A percentile compares a stretch with the other conserved stretches of the same genome.
phyloP scores from a whole-genome alignment of 2,888 invertebrate species.

The Hesperia comma region DNA sequence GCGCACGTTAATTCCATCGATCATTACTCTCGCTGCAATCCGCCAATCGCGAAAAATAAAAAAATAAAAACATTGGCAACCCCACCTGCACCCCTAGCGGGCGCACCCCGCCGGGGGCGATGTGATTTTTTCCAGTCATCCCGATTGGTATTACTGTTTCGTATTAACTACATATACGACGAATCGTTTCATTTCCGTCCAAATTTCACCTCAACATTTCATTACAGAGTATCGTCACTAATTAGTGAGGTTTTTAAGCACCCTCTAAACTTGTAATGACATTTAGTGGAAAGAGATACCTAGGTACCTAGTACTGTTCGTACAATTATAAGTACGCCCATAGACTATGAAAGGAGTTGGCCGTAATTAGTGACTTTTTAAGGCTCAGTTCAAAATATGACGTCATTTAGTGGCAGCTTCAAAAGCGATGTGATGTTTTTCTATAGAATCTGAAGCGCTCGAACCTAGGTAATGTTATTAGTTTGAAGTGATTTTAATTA shows the following conservation, averaged over 20 bases:
- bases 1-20: conserved; percentile 81
- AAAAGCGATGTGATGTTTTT: conserved; percentile 18
- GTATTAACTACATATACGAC: conserved; percentile 36
- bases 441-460: conserved; percentile 16
- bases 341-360: conserved; percentile 21
- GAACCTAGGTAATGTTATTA: conserved; percentile 26
- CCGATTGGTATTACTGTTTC: conserved; percentile 60
- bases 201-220: conserved; percentile 14
- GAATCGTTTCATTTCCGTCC: conserved; percentile 23
- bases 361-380: conserved; percentile 32
- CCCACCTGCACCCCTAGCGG: conserved; percentile 62
- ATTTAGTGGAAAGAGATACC: conserved; percentile 20
- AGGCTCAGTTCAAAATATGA: conserved; percentile 26
- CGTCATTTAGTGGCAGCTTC: conserved; percentile 19
- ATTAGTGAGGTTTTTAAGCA: conserved; percentile 31
- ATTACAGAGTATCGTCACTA: conserved; percentile 24
- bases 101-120: conserved; percentile 62
- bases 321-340: conserved; percentile 18
- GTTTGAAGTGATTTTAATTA: conserved; percentile 22
- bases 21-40: conserved; percentile 82
- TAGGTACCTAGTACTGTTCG: conserved; percentile 1
- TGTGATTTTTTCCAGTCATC: conserved; percentile 79
- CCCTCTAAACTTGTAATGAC: conserved; percentile 35
- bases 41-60: conserved; percentile 75
- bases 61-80: conserved; percentile 77